Evolutionary conservation across 2,888 invertebrate genomes (phyloP).

Genomic region (Noctua fimbriata): DNA sequence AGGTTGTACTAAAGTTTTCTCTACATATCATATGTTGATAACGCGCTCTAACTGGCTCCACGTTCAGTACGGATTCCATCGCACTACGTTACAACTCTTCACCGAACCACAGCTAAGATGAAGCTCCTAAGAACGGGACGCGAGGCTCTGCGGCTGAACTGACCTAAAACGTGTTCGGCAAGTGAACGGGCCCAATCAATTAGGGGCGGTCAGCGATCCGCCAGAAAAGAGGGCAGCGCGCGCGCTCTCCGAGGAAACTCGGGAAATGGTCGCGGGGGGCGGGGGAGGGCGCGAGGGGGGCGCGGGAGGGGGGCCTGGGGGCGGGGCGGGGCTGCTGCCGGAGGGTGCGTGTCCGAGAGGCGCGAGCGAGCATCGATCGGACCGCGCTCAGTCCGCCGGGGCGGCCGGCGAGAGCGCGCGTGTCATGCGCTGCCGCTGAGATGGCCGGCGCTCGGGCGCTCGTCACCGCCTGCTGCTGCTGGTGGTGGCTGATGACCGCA

Average conservation of each 20-base stretch:
- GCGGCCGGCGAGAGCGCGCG: conserved; percentile 90
- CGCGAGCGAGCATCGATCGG: conserved; percentile 84
- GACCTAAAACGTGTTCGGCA: conserved; percentile 89
- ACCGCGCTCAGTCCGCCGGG: conserved; percentile 88
- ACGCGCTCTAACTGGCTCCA: not conserved
- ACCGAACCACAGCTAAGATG: conserved; percentile 17
- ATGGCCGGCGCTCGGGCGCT: conserved; percentile 91
- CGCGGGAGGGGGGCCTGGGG: conserved; percentile 75
- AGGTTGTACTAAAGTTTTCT: not conserved
- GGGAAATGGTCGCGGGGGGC: conserved; percentile 86
- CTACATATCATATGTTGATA: not conserved
- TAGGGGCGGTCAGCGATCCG: conserved; percentile 90
- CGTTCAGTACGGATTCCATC: not conserved
- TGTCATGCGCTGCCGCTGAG: conserved; percentile 89
- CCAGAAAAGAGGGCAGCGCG: conserved; percentile 90
- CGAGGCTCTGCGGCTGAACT: conserved; percentile 85
- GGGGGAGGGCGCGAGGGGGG: conserved; percentile 78
- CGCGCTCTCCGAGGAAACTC: conserved; percentile 90
- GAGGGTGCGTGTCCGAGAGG: conserved; percentile 84
- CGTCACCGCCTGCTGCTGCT: conserved; percentile 89
- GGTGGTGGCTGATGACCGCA: conserved; percentile 89
- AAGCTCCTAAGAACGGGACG: conserved; percentile 64
- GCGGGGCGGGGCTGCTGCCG: conserved; percentile 78
- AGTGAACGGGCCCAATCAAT: conserved; percentile 89
- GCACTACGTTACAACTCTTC: not conserved